Conservation (phyloP, 2,797 vertebrate genomes). For the Pantherophis alleghaniensis region DNA sequence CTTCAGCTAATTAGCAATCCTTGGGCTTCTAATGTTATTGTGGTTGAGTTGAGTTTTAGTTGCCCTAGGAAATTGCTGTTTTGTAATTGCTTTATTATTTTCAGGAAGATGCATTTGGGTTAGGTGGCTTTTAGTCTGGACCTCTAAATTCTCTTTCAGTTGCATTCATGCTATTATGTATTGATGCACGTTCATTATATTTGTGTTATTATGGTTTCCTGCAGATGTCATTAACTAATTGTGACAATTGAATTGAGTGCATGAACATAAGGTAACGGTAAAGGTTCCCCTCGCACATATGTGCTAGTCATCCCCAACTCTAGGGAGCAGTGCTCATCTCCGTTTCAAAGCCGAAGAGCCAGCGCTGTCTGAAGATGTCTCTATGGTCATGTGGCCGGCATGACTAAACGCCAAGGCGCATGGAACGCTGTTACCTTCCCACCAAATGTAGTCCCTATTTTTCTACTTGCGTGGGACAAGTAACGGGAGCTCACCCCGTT, state of each 20-base stretch:
- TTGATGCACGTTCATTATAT: background rate
- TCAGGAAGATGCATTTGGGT: background rate
- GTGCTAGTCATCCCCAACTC: too few species aligned
- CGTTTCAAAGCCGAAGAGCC: too few species aligned
- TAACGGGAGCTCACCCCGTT: too few species aligned
- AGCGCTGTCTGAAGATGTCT: too few species aligned
- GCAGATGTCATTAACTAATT: background rate
- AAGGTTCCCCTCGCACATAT: too few species aligned
- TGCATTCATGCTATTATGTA: background rate
- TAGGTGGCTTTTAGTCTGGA: background rate
- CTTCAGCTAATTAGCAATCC: background rate
- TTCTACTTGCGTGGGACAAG: too few species aligned
- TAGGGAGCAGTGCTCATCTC: too few species aligned
- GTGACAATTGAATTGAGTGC: background rate
- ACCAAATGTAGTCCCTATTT: too few species aligned
- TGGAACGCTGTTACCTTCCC: too few species aligned
- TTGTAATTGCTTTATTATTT: background rate
- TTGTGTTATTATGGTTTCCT: background rate
- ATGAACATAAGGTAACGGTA: background rate
- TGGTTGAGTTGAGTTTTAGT: background rate
- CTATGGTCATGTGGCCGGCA: too few species aligned
- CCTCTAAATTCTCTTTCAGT: background rate
- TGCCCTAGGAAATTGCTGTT: background rate
- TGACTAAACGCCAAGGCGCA: too few species aligned
- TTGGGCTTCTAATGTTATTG: background rate